phyloP scores from a whole-genome alignment of 2,113 vertebrate species.

The Nesoenas mayeri region DNA sequence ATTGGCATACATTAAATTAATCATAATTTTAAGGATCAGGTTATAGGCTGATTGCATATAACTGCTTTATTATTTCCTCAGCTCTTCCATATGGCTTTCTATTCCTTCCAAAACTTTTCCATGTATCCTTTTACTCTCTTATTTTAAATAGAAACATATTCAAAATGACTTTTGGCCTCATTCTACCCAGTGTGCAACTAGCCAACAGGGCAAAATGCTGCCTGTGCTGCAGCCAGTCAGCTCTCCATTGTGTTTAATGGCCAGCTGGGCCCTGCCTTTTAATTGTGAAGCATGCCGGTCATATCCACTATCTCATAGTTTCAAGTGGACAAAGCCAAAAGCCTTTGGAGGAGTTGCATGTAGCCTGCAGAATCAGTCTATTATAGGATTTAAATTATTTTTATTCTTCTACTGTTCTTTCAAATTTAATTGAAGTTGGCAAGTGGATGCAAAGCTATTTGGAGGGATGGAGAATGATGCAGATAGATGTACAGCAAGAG shows the following conservation, averaged over 20 bases:
- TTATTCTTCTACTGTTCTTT: background rate
- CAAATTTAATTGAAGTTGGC: background rate
- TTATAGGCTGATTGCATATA: background rate
- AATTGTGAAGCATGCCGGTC: background rate
- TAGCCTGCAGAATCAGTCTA: fast-evolving
- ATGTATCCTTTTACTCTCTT: background rate
- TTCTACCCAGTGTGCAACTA: background rate
- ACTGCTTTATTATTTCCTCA: background rate
- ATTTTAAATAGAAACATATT: background rate
- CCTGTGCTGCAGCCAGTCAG: background rate
- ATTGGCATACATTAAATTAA: background rate
- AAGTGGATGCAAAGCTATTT: background rate
- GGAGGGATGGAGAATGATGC: too few relatives aligned
- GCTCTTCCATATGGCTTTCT: background rate
- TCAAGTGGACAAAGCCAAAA: background rate
- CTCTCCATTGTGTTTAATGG: background rate
- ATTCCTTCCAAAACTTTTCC: background rate
- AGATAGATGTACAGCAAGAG: background rate
- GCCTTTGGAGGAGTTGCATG: background rate
- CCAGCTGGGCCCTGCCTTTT: background rate
- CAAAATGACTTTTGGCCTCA: background rate
- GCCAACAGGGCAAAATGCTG: background rate
- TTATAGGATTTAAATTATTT: background rate
- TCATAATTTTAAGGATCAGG: background rate
- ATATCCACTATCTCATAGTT: background rate